These are phyloP conservation scores for Aspidiotus rigidus DNA, from an alignment of 2,888 invertebrate species.

Conservation along the genomic window DNA sequence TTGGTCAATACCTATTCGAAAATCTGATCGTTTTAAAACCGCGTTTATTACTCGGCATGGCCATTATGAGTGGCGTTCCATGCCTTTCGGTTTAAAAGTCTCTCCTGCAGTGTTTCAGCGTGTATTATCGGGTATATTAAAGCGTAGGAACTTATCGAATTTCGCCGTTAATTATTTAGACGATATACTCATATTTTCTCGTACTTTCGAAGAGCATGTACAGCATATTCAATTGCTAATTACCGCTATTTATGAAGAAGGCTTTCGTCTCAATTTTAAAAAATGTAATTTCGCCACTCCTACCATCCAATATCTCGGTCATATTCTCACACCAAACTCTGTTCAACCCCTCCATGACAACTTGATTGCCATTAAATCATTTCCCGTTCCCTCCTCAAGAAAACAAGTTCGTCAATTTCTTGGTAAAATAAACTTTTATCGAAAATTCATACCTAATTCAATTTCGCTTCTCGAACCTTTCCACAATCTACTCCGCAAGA, in stretches of 20 bases:
- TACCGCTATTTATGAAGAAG: not conserved
- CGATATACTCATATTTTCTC: not conserved
- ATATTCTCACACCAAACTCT: not conserved
- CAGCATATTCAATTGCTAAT: not conserved
- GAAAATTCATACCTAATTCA: conserved; percentile 28
- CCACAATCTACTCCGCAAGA: conserved; percentile 34
- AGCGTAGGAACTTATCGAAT: not conserved
- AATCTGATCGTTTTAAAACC: conserved; percentile 18
- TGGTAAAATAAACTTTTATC: conserved; percentile 34
- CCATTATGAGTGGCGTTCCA: conserved; percentile 9
- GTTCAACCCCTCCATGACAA: conserved; percentile 1
- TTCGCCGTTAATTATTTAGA: not conserved
- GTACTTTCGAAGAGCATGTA: not conserved
- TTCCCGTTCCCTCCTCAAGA: not conserved
- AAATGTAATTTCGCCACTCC: not conserved
- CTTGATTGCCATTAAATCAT: not conserved
- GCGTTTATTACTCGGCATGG: conserved; percentile 25
- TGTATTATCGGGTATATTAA: not conserved
- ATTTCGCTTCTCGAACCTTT: conserved; percentile 14
- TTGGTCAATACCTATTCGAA: conserved; percentile 39
- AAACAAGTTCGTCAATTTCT: conserved; percentile 15
- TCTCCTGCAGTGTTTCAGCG: conserved; percentile 6
- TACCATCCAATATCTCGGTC: not conserved
- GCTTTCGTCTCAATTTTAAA: not conserved
- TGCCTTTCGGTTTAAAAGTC: conserved; percentile 28